Conservation (phyloP, 2,797 vertebrate genomes). For the Halcyon leucocephala region DNA sequence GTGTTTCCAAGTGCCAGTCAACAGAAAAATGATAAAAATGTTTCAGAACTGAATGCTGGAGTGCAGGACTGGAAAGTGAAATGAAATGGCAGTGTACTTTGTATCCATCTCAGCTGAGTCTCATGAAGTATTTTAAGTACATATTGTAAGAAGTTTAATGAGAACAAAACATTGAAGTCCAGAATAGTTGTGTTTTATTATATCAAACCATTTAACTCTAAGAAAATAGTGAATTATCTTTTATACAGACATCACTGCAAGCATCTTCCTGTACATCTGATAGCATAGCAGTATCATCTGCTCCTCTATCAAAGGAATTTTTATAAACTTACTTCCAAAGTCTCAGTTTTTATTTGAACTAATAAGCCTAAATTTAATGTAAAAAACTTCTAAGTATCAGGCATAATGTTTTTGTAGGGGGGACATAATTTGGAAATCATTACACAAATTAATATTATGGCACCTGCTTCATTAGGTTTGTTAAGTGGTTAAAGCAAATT, state of each 20-base stretch:
- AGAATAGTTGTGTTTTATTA: neutral
- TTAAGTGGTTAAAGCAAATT: neutral
- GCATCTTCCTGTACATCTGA: neutral
- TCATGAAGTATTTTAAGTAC: neutral
- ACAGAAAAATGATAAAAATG: conserved; percentile 29
- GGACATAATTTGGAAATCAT: neutral
- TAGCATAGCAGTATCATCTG: neutral
- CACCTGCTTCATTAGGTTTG: neutral
- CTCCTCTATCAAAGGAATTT: neutral
- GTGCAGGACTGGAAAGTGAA: conserved; percentile 3
- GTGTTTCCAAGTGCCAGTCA: conserved; percentile 41
- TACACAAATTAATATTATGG: neutral
- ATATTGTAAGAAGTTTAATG: neutral
- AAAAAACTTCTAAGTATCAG: neutral
- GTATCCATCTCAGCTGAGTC: neutral
- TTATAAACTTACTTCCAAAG: neutral
- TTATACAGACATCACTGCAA: neutral
- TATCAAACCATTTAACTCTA: neutral
- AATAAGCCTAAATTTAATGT: neutral
- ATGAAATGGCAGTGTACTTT: neutral
- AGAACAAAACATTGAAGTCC: neutral
- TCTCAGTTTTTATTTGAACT: neutral
- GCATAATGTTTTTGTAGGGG: neutral
- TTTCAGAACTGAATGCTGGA: neutral
- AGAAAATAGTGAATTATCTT: neutral